Evolutionary conservation across 2,113 vertebrate genomes (phyloP), one percentile per base, ranked within the genome.

Genomic region (Callospermophilus lateralis): DNA sequence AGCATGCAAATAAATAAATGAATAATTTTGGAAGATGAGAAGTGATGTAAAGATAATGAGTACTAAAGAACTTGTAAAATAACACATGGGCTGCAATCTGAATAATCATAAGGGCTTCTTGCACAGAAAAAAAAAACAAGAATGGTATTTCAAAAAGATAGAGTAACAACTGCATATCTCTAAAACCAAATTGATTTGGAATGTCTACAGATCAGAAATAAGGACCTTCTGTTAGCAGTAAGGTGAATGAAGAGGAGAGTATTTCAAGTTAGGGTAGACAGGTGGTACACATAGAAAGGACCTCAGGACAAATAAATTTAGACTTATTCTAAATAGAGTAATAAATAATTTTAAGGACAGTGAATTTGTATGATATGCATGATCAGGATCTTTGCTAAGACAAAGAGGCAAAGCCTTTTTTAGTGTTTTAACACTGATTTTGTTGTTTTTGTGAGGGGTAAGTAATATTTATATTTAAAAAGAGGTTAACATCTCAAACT

Each of bases 1-100:
- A 28, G 65, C 42, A 63, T 67, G 12, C 42, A 92, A 85, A 73
- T 87, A 68, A 88, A 88, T 63, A 93, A 94, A 78, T 48, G 42
- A 80, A 73, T 30, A 22, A 93, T 58, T 79, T 87, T 42, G 37
- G n/a, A 92, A n/a, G 26, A 42, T 76, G 4, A 79, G 37, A 89
- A 55, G 37, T 84, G n/a, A 42, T 83, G 24, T 70, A 68, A 61
- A 84, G 24, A 39, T 42, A 85, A 80, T 65, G 55, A 89, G n/a
- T 65, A 84, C 13, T 81, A 87, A 63, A 90, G 37, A 88, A 24
- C 48, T 91, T 37, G n/a, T 48, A 42, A 90, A 51, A 37, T 48
- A 67, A 87, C 28, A 90, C 72, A 74, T 3, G 12, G 42, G 13
- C 19, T 39, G 48, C 12, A 42, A 55, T 63, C 22, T 34, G 30